Evolutionary conservation across 2,797 vertebrate genomes (phyloP), one percentile per base, ranked within the genome.

Genomic region (Thripadectes ignobilis): DNA sequence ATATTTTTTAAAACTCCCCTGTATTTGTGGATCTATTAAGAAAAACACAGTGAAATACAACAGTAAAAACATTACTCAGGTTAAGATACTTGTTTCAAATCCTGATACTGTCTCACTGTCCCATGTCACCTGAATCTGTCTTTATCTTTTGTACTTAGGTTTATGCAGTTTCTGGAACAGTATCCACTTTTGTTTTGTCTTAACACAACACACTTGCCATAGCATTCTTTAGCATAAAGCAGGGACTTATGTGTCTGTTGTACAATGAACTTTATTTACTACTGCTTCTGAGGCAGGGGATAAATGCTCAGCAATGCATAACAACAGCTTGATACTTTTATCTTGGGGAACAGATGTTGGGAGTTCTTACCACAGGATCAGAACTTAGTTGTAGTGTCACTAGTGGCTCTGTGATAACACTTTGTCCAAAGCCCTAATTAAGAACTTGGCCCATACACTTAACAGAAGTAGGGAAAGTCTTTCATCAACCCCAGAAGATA

Each of bases 311-410:
- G 68, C 49, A 36, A 77, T 1, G 0, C 8, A 1, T 75, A 43
- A 49, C 10, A 67, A 43, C 27, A 71, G 39, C 48, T 80, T 46
- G 36, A 4, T 84, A 27, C 61, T 72, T 91, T 86, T 95, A 61
- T 96, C 93, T 66, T 78, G 27, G 36, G 39, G 69, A 62, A 6
- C 90, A 93, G 61, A 85, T 41, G 39, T 61, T 61, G 51, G 39
- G 36, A 83, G 51, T 78, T 91, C 52, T 91, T 89, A 46, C 79
- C 36, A 27, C 79, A 78, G 58, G 82, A 75, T 91, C 46, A 81
- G 54, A 76, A 62, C 66, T 85, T 84, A 43, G n/a, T 81, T 81
- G 76, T 73, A 71, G 49, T 54, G 68, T 76, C 46, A 59, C 45
- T 67, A 52, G 45, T 84, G 90, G 51, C 32, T 93, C 34, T 77